Conservation (phyloP, 2,888 invertebrate genomes). For the Cantharis nigra region DNA sequence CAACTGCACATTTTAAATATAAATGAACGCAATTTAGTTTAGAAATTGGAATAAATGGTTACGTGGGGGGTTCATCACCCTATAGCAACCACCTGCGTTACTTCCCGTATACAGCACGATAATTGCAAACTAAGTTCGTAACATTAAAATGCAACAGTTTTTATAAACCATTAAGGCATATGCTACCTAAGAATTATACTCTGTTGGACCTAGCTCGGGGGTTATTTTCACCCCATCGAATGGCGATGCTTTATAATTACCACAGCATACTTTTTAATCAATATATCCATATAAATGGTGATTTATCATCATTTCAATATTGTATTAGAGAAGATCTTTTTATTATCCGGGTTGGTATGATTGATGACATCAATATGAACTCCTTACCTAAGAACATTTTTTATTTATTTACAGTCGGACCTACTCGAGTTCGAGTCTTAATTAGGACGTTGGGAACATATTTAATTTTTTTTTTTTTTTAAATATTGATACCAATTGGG, state of each 20-base stretch:
- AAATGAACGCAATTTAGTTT: not conserved
- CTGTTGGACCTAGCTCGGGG: not conserved
- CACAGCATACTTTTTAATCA: not conserved
- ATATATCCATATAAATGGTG: not conserved
- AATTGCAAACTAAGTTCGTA: not conserved
- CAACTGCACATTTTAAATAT: not conserved
- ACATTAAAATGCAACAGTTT: not conserved
- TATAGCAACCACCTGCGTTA: not conserved
- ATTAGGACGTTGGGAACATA: not conserved
- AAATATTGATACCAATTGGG: not conserved
- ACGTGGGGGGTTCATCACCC: not conserved
- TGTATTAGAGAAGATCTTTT: not conserved
- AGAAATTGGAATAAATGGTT: not conserved
- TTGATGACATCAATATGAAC: not conserved
- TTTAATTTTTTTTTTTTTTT: not conserved
- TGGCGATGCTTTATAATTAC: not conserved
- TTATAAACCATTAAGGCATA: not conserved
- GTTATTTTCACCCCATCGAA: not conserved
- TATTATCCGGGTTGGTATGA: not conserved
- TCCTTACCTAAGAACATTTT: not conserved
- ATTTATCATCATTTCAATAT: not conserved
- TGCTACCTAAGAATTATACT: not conserved
- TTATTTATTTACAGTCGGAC: too few species aligned
- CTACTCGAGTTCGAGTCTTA: not conserved
- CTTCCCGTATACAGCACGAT: not conserved